Evolutionary conservation across 2,113 vertebrate genomes (phyloP).

Genomic region (Panthera tigris): DNA sequence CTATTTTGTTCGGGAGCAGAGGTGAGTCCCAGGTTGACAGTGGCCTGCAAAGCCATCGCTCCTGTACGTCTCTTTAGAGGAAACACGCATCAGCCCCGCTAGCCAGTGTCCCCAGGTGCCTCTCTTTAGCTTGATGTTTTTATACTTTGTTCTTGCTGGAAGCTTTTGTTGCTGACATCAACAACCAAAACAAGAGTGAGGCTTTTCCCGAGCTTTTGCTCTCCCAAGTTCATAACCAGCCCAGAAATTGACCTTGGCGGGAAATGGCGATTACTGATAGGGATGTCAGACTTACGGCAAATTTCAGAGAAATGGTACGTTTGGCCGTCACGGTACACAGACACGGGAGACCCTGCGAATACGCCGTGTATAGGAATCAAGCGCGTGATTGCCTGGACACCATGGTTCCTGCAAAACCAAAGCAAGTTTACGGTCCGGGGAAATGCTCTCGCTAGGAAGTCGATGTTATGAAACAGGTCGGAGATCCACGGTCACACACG

Average conservation of each 20-base stretch:
- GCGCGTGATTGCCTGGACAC: background rate
- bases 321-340: background rate
- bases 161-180: background rate
- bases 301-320: constrained; percentile 1
- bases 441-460: background rate
- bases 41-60: too few relatives aligned
- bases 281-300: background rate
- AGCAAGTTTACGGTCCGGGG: background rate
- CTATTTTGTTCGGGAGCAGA: too few relatives aligned
- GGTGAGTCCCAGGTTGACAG: too few relatives aligned
- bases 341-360: background rate
- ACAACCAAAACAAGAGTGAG: background rate
- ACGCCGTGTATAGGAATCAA: background rate
- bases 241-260: background rate
- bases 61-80: background rate
- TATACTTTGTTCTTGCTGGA: constrained; percentile 34
- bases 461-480: constrained; percentile 25
- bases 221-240: background rate
- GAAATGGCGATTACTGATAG: background rate
- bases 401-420: background rate
- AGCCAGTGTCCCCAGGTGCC: background rate
- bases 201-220: background rate
- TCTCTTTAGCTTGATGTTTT: constrained; percentile 36
- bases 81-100: too few relatives aligned
- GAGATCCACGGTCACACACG: background rate